A percentile compares a stretch with the other conserved stretches of the same genome.
phyloP scores from a whole-genome alignment of 1,140 invertebrate species.

The Aplysia californica region DNA sequence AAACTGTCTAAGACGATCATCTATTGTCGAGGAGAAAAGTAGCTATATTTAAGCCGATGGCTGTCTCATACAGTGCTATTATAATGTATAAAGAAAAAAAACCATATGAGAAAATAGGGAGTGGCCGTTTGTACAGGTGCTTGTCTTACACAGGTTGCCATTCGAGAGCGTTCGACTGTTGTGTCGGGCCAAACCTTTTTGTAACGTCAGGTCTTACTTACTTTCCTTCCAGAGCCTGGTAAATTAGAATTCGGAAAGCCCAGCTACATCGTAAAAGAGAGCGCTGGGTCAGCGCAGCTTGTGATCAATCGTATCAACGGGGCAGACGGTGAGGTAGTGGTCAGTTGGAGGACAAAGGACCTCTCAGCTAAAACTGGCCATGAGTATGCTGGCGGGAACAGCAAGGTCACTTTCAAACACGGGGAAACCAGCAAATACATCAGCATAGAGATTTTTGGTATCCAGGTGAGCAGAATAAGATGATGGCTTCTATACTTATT shows the following conservation, averaged over 20 bases:
- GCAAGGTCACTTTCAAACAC: slow-evolving; percentile 72
- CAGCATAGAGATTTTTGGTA: slow-evolving; percentile 71
- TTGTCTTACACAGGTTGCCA: no score
- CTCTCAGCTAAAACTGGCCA: slow-evolving; percentile 72
- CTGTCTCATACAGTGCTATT: no score
- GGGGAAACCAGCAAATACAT: slow-evolving; percentile 71
- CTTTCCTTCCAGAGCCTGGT: slow-evolving; percentile 28
- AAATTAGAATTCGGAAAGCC: slow-evolving; percentile 70
- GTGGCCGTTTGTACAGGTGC: no score
- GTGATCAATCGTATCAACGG: slow-evolving; percentile 72
- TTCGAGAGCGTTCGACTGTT: no score
- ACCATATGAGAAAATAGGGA: no score
- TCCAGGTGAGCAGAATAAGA: slow-evolving; percentile 33
- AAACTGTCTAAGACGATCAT: no score
- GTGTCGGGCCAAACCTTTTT: no score
- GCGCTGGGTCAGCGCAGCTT: slow-evolving; percentile 70
- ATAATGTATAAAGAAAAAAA: no score
- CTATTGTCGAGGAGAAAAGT: no score
- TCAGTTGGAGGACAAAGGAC: slow-evolving; percentile 74
- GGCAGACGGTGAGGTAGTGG: slow-evolving; percentile 73
- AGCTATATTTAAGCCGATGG: no score
- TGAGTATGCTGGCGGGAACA: slow-evolving; percentile 71
- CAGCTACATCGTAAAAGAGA: slow-evolving; percentile 76
- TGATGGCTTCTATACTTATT: no score
- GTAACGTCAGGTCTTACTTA: no score